Base-by-base conservation (phyloP, 2,797 vertebrate genomes). In the Buphagus erythrorhynchus region DNA sequence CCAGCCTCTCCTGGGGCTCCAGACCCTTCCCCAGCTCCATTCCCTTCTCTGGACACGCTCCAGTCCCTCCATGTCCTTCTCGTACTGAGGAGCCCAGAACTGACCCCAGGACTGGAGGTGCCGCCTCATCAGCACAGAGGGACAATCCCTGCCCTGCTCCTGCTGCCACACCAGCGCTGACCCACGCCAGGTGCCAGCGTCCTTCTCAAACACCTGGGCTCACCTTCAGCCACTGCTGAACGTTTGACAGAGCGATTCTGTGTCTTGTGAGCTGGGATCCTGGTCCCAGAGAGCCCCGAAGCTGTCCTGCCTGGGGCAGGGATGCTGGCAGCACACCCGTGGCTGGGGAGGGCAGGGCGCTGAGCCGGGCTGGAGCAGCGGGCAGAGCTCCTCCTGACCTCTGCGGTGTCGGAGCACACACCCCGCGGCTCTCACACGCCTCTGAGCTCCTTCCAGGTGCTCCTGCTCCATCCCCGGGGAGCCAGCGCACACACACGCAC, bases 271-370 rank as follows among this genome's bases (percentile, higher is more conserved):
- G 40, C 40, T 40, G 40, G 40, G 40, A 40, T 15, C 40, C 71
- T 2, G 15, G 5, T 33, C 28, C 45, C 29, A 11, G 4, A 28
- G 38, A 20, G 16, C 31, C 71, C 2, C 52, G 6, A 21, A 51
- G 24, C n/a, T 10, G 31, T 36, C 16, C 58, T 25, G 36, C 28
- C 35, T 1, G 0, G 18, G 24, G 10, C 26, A 3, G 38, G 19
- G 11, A 54, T 11, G 8, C 17, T 0, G 49, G 28, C 79, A 31
- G 40, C 8, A 2, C 9, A 0, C 25, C 75, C 21, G 2, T 0
- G 36, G 10, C 21, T 12, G 11, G 36, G n/a, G n/a, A n/a, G n/a
- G n/a, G n/a, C n/a, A n/a, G n/a, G 46, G 72, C 18, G 45, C 9
- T 2, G 40, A 36, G 16, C 2, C 55, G 4, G 63, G 38, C 24